Conservation (phyloP, 92 coral and sea anemone genomes). For the Phenganax stokvisi region DNA sequence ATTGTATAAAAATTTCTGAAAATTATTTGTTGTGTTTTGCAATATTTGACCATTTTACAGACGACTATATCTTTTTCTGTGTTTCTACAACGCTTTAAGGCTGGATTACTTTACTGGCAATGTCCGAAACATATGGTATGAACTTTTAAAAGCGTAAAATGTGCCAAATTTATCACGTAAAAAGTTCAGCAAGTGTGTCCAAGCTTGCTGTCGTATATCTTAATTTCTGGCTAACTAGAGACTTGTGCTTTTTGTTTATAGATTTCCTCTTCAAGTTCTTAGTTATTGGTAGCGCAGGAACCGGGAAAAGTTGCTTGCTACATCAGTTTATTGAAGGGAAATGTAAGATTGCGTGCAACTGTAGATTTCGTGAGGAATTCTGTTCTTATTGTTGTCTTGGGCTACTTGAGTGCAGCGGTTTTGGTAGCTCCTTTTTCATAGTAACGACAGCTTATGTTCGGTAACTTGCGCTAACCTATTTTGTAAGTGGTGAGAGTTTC, state of each 20-base stretch:
- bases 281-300: constrained; percentile 99
- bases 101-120: constrained; percentile 46
- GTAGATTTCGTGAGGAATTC: background rate
- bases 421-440: no score
- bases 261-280: constrained; percentile 99
- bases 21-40: constrained; percentile 51
- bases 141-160: background rate
- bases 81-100: constrained; percentile 32
- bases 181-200: background rate
- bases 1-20: constrained; percentile 20
- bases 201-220: constrained; percentile 15
- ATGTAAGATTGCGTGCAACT: constrained; percentile 60
- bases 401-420: no score
- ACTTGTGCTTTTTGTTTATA: constrained; percentile 20
- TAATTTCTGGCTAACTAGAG: background rate
- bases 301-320: constrained; percentile 94
- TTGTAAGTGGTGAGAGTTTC: no score
- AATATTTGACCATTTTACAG: constrained; percentile 47
- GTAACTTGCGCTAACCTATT: no score
- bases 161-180: background rate
- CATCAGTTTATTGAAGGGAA: constrained; percentile 99
- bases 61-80: constrained; percentile 28
- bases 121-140: constrained; percentile 98
- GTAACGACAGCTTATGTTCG: no score
- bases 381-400: background rate